Base-by-base conservation (phyloP, 2,113 vertebrate genomes). In the Amazona vittata region DNA sequence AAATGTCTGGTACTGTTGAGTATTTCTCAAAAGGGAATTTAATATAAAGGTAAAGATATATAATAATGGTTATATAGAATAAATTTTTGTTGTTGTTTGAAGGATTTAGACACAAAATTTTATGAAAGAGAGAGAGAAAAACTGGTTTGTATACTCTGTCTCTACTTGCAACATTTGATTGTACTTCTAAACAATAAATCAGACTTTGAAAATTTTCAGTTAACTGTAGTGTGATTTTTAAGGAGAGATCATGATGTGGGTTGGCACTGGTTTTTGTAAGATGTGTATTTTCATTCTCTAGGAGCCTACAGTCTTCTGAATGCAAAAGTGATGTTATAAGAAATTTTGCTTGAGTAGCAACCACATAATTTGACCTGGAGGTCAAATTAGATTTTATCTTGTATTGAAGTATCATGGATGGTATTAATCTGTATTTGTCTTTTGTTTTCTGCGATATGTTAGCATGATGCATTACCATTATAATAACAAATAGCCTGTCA, bases 401-500 rank as follows among this genome's bases (percentile, higher is more conserved):
- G 13, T 71, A 57, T 68, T 86, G 24, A 46, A 81, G 88, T 94
- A 31, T 82, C 73, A 78, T 50, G 37, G 39, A 44, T 86, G 55
- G 9, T 85, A 84, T 96, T 96, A 97, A 89, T 92, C 83, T 89
- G 44, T 86, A 76, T 67, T 97, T 97, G 83, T 94, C 68, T 83
- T 89, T 91, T 94, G 80, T 81, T 82, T 94, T 95, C 69, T 96
- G 92, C 92, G 95, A 49, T 84, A 82, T 74, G 78, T 80, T 96
- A 63, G 94, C 60, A 77, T 93, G 96, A 96, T 95, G 84, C 84
- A 86, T 94, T 90, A 43, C 78, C 65, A 82, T 96, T 95, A 96
- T 85, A 97, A 96, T 97, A 97, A 97, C 90, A 98, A 98, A 97
- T 97, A 96, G 74, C 94, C 95, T 97, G 96, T 97, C 97, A 97